Evolutionary conservation across 1,140 invertebrate genomes (phyloP).

Genomic region (Pseudomyrmex sp.): DNA sequence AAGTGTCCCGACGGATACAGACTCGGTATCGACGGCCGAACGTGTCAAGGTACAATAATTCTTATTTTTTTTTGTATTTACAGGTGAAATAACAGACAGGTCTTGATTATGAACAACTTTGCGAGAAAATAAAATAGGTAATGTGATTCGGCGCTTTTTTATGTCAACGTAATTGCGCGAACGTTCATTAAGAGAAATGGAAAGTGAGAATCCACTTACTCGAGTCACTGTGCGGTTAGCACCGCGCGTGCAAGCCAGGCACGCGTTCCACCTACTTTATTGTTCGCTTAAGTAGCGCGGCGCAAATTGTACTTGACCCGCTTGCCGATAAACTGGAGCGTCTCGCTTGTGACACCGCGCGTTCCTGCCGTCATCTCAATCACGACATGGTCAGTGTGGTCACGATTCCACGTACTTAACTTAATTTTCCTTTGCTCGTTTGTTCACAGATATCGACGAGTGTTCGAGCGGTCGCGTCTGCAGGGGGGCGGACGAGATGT

Average conservation of each 20-base stretch:
- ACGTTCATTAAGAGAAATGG: neutral
- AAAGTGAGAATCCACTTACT: slow-evolving; percentile 20
- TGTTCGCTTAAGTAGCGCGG: slow-evolving; percentile 17
- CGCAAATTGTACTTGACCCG: slow-evolving; percentile 65
- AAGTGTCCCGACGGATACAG: slow-evolving; percentile 94
- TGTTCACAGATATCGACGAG: slow-evolving; percentile 93
- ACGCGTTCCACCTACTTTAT: slow-evolving; percentile 34
- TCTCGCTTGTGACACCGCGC: slow-evolving; percentile 11
- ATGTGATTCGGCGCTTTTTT: too few species aligned
- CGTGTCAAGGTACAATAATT: slow-evolving; percentile 89
- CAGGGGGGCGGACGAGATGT: slow-evolving; percentile 90
- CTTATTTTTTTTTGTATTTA: too few species aligned
- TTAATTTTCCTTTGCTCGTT: neutral
- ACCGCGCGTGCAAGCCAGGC: neutral
- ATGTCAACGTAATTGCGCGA: neutral
- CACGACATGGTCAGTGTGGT: slow-evolving; percentile 10
- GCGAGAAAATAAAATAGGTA: too few species aligned
- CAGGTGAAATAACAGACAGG: too few species aligned
- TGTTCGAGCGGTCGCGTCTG: slow-evolving; percentile 89
- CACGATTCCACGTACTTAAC: slow-evolving; percentile 24
- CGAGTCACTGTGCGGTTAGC: neutral
- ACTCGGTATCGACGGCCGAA: slow-evolving; percentile 88
- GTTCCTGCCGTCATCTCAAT: slow-evolving; percentile 16
- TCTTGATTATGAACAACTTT: too few species aligned
- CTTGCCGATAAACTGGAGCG: slow-evolving; percentile 49